phyloP scores from a whole-genome alignment of 2,113 vertebrate species.

The Podocnemis expansa region DNA sequence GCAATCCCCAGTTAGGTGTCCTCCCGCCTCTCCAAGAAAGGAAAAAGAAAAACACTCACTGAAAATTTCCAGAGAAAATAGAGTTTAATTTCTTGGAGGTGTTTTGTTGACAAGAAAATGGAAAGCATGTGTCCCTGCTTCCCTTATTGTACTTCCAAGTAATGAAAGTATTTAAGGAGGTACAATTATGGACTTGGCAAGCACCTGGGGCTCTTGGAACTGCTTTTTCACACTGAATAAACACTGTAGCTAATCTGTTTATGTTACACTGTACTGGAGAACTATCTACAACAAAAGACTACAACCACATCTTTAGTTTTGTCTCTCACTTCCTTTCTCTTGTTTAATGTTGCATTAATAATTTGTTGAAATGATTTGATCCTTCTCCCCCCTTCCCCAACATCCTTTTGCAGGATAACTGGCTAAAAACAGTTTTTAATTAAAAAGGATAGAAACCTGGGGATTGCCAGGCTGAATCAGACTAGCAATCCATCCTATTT shows the following conservation, averaged over 20 bases:
- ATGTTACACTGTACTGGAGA: conserved; percentile 74
- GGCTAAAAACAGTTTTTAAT: conserved; percentile 52
- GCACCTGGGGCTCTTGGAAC: conserved; percentile 83
- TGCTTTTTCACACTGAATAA: conserved; percentile 86
- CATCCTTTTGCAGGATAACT: conserved; percentile 4
- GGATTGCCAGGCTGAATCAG: conserved; percentile 1
- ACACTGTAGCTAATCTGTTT: conserved; percentile 84
- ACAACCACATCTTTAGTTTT: conserved; percentile 66
- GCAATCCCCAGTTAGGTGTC: conserved; percentile 16
- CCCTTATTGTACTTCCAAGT: conserved; percentile 80
- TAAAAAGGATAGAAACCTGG: conserved; percentile 8
- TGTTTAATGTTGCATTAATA: conserved; percentile 61
- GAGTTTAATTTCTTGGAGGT: conserved; percentile 83
- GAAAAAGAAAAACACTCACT: neutral
- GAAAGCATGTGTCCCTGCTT: conserved; percentile 80
- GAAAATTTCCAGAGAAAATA: conserved; percentile 75
- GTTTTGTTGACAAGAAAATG: conserved; percentile 85
- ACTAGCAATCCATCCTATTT: neutral
- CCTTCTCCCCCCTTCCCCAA: conserved; percentile 6
- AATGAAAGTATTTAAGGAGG: conserved; percentile 87
- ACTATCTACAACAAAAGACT: conserved; percentile 79
- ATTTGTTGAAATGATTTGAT: conserved; percentile 62
- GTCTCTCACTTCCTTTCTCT: conserved; percentile 43
- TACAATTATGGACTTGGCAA: conserved; percentile 87
- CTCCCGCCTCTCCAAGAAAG: neutral